A percentile compares a stretch with the other conserved stretches of the same genome.
phyloP scores from a whole-genome alignment of 2,888 invertebrate species.

The Campaea margaritaria region DNA sequence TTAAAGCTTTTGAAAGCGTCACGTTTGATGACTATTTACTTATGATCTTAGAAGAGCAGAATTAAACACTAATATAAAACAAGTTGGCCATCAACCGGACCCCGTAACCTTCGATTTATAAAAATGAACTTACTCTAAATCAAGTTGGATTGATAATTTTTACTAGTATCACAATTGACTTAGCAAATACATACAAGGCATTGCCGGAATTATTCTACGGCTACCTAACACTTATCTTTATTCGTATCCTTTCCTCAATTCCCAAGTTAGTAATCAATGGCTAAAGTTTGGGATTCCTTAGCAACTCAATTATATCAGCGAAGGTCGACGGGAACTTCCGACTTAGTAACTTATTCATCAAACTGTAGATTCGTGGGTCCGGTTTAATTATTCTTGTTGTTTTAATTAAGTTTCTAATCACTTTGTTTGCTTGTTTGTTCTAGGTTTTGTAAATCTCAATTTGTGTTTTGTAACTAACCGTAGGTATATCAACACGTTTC shows the following conservation, averaged over 20 bases:
- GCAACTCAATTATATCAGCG: constrained; percentile 59
- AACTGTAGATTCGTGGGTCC: constrained; percentile 48
- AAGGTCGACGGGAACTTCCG: constrained; percentile 55
- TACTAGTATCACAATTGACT: too few relatives aligned
- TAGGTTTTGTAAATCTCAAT: constrained; percentile 21
- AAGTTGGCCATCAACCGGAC: too few relatives aligned
- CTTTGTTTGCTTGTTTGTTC: constrained; percentile 32
- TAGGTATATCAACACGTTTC: constrained; percentile 11
- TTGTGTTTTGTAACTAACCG: constrained; percentile 18
- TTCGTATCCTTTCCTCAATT: constrained; percentile 41
- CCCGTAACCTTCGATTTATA: too few relatives aligned
- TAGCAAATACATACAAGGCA: background rate
- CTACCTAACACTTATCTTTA: constrained; percentile 36
- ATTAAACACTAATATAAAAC: too few relatives aligned
- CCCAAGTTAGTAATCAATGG: constrained; percentile 58
- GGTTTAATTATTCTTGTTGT: constrained; percentile 55
- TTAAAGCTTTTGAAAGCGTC: constrained; percentile 2
- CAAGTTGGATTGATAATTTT: too few relatives aligned
- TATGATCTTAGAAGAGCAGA: background rate
- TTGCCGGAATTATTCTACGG: background rate
- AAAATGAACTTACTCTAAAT: too few relatives aligned
- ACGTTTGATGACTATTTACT: background rate
- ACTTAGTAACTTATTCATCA: constrained; percentile 59
- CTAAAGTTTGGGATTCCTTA: constrained; percentile 54
- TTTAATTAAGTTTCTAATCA: constrained; percentile 45